Conservation (phyloP, 2,797 vertebrate genomes). For the Megalops cyprinoides region DNA sequence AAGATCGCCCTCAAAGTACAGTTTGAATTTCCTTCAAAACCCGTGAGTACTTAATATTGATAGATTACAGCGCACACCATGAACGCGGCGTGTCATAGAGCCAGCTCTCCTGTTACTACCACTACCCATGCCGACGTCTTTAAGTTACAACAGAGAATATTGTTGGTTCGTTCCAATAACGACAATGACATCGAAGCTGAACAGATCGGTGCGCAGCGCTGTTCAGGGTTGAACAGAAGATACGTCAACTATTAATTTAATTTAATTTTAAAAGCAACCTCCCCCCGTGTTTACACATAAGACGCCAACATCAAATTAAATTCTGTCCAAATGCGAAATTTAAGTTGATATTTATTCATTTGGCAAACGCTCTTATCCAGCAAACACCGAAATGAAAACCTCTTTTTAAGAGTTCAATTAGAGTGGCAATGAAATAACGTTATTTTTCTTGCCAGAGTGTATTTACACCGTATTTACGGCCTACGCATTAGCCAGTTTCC, state of each 20-base stretch:
- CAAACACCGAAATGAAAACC: neutral
- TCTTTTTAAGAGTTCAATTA: neutral
- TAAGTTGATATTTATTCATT: too few species aligned
- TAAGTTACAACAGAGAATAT: neutral
- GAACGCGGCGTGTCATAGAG: neutral
- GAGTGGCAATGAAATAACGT: constrained; percentile 8
- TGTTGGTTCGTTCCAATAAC: too few species aligned
- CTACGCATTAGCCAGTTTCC: neutral
- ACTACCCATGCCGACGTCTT: neutral
- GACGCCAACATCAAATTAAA: neutral
- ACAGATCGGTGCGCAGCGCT: neutral
- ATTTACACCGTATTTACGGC: neutral
- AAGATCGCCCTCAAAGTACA: too few species aligned
- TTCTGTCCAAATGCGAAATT: neutral
- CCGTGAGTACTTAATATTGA: neutral
- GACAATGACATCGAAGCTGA: neutral
- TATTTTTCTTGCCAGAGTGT: neutral
- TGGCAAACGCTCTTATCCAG: too few species aligned
- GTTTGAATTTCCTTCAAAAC: neutral
- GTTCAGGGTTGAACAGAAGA: neutral
- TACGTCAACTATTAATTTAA: constrained; percentile 2
- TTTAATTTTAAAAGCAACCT: constrained; percentile 16
- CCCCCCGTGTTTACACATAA: neutral
- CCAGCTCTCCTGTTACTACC: neutral
- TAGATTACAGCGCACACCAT: neutral